These are phyloP conservation scores for Cairina moschata DNA, from an alignment of 2,113 vertebrate species.

Conservation along the genomic window DNA sequence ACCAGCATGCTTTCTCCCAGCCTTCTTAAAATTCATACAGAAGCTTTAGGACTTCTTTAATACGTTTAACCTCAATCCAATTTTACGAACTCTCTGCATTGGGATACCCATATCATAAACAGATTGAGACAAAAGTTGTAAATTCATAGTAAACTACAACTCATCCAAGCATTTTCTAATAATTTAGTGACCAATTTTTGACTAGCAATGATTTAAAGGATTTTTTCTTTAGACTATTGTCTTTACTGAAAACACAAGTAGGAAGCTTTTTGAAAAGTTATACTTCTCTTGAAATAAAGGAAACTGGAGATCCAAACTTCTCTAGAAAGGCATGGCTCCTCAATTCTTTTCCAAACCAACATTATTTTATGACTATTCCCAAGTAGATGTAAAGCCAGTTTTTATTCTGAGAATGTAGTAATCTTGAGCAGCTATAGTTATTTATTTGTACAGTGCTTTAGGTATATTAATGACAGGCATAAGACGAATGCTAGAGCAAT, in stretches of 20 bases:
- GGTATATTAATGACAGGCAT: neutral
- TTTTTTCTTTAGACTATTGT: neutral
- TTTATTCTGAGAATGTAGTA: neutral
- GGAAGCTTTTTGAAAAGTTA: neutral
- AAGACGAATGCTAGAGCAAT: neutral
- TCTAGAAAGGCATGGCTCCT: neutral
- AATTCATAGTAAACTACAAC: neutral
- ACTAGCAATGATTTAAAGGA: neutral
- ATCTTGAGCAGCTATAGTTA: neutral
- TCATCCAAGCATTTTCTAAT: neutral
- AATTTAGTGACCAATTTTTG: neutral
- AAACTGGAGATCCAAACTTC: neutral
- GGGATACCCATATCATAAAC: neutral
- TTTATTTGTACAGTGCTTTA: neutral
- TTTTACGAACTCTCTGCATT: neutral
- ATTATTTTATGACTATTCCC: neutral
- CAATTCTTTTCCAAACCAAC: neutral
- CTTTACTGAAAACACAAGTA: neutral
- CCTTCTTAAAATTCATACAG: neutral
- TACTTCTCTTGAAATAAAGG: neutral
- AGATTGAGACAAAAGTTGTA: neutral
- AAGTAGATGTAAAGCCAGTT: neutral
- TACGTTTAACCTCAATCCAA: neutral
- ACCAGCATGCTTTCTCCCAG: neutral
- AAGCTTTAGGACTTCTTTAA: neutral